phyloP scores from a whole-genome alignment of 2,113 vertebrate species.

The Protomyctophum bolini region DNA sequence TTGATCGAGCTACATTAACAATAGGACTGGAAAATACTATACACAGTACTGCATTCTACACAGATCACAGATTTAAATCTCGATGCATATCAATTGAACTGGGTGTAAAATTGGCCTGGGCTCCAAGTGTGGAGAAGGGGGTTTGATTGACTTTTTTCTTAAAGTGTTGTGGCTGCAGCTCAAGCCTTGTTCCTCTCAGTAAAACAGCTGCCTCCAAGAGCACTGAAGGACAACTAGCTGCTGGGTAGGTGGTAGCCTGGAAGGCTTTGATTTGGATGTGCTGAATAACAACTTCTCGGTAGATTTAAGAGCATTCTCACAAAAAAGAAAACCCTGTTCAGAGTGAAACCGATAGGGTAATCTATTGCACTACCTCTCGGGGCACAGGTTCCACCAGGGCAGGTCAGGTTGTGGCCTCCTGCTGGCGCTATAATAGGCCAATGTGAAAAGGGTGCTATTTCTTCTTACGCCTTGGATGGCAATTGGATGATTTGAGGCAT shows the following conservation, averaged over 20 bases:
- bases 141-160: slow-evolving; percentile 56
- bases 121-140: slow-evolving; percentile 26
- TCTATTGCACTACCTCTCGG: too few species aligned
- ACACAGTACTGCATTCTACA: too few species aligned
- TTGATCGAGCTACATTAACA: not conserved
- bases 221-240: slow-evolving; percentile 31
- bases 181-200: slow-evolving; percentile 31
- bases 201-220: slow-evolving; percentile 43
- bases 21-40: too few species aligned
- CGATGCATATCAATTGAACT: slow-evolving; percentile 24
- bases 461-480: too few species aligned
- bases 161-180: slow-evolving; percentile 48
- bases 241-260: slow-evolving; percentile 40
- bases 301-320: slow-evolving; percentile 23
- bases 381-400: too few species aligned
- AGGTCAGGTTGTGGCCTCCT: too few species aligned
- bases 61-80: too few species aligned
- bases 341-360: slow-evolving; percentile 32
- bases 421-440: too few species aligned
- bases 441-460: too few species aligned
- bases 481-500: too few species aligned
- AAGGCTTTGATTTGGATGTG: slow-evolving; percentile 49
- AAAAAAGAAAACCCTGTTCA: slow-evolving; percentile 35
- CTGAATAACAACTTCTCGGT: slow-evolving; percentile 37
- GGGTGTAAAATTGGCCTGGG: slow-evolving; percentile 5